Evolutionary conservation across 2,113 vertebrate genomes (phyloP).

Genomic region (Brachirus orientalis): DNA sequence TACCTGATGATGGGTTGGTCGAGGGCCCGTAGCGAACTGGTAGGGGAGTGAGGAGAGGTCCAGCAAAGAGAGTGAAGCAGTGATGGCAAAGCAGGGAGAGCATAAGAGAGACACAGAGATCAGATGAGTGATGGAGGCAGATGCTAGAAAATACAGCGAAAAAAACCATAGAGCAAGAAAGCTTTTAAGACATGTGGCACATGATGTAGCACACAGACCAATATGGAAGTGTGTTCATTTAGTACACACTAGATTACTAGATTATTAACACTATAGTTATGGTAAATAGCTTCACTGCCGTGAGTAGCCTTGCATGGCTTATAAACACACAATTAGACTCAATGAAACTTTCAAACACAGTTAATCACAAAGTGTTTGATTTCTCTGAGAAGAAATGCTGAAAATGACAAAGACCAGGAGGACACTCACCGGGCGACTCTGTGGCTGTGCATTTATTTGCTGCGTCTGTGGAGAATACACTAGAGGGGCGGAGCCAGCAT

Average conservation of each 20-base stretch:
- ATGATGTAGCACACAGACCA: conserved; percentile 14
- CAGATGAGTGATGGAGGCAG: conserved; percentile 69
- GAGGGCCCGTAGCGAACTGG: conserved; percentile 98
- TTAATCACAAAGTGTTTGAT: conserved; percentile 17
- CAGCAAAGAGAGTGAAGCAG: conserved; percentile 92
- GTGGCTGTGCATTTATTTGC: conserved; percentile 95
- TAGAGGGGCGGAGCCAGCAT: conserved; percentile 90
- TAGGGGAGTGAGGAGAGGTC: conserved; percentile 85
- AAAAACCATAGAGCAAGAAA: conserved; percentile 47
- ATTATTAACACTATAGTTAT: conserved; percentile 1
- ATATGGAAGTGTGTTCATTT: too few relatives aligned
- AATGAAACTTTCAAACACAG: not conserved
- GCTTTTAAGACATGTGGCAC: conserved; percentile 27
- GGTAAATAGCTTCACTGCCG: not conserved
- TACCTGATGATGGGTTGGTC: conserved; percentile 99
- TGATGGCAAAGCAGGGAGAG: conserved; percentile 84
- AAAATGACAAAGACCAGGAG: conserved; percentile 45
- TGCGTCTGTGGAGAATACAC: conserved; percentile 95
- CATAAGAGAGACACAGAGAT: conserved; percentile 73
- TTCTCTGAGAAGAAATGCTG: not conserved
- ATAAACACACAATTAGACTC: not conserved
- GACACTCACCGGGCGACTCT: conserved; percentile 92
- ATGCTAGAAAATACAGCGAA: conserved; percentile 60
- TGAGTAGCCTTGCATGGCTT: conserved; percentile 4
- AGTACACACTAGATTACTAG: too few relatives aligned